Base-by-base conservation (phyloP, 2,888 invertebrate genomes). In the Cataglyphis albicans region DNA sequence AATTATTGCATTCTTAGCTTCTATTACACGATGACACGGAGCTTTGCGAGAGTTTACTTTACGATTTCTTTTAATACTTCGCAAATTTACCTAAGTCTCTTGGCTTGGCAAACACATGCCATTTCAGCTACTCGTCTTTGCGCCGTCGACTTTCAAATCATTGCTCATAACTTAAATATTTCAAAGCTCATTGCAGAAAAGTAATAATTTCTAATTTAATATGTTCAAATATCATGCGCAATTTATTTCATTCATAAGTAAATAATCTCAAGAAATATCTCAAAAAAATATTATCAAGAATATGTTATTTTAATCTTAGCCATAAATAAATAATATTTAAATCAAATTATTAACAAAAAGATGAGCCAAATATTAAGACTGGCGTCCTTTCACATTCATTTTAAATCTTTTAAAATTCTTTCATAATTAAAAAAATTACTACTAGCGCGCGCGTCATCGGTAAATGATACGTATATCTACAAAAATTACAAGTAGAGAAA, bases 41-140 rank as follows among this genome's bases (percentile, higher is more conserved):
- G 35, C 80, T 7, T 84, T 57, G 35, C 63, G 52, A 35, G 25
- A 61, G 44, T 88, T 86, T 89, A 76, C 65, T 48, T 63, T 84
- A 68, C 44, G 59, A 76, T 82, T 76, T 84, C 76, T 82, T 85
- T 84, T 86, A 85, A 89, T 73, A 64, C 83, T 81, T 65, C 1
- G 72, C 74, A 89, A 89, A 89, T 87, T 86, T 82, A 57, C 52
- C 63, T 78, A 85, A 32, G n/a, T n/a, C n/a, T 25, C 32, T 78
- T 44, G 29, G 32, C 68, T 67, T 32, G 48, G 29, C 59, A 73
- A 85, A 73, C 44, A 67, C 4, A 12, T 12, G 32, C 57, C 59
- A n/a, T 48, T 82, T 76, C 25, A 52, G 65, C 87, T 89, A 82
- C 85, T 44, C 25, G 84, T 86, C 68, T 86, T 88, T 18, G n/a